A percentile compares a stretch with the other conserved stretches of the same genome.
Evolutionary conservation across 2,797 vertebrate genomes (phyloP).

Genomic region (Aselliscus stoliczkanus): DNA sequence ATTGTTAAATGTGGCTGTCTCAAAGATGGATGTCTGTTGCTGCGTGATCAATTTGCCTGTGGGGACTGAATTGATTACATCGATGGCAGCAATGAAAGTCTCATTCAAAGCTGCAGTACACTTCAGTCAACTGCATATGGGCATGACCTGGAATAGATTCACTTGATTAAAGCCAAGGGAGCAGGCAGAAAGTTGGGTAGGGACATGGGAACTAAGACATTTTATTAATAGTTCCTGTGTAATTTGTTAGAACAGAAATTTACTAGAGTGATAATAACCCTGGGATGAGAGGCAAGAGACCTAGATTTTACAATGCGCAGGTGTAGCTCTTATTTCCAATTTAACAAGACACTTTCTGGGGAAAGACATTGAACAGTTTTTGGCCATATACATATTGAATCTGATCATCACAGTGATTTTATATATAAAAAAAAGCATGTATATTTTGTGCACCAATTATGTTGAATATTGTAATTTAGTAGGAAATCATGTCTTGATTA

Average conservation of each 20-base stretch:
- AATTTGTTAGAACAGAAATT: constrained; percentile 39
- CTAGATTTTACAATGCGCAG: not conserved
- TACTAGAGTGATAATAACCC: constrained; percentile 44
- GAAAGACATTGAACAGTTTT: not conserved
- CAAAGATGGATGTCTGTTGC: constrained; percentile 20
- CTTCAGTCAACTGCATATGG: not conserved
- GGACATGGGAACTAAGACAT: not conserved
- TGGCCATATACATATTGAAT: not conserved
- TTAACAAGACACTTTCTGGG: constrained; percentile 33
- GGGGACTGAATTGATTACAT: constrained; percentile 30
- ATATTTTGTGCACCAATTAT: not conserved
- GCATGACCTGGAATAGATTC: constrained; percentile 21
- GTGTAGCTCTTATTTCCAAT: constrained; percentile 23
- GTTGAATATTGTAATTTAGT: not conserved
- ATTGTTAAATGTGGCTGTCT: constrained; percentile 24
- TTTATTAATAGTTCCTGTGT: constrained; percentile 38
- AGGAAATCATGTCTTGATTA: not conserved
- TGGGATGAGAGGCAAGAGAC: not conserved
- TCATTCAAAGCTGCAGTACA: not conserved
- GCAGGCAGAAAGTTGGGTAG: constrained; percentile 17
- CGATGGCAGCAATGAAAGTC: constrained; percentile 12
- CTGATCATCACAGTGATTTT: constrained; percentile 25
- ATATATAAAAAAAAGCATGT: not conserved
- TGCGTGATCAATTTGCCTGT: constrained; percentile 29
- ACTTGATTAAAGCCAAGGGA: constrained; percentile 4